Percentiles rank a stretch among this genome's conserved stretches.
phyloP scores from a whole-genome alignment of 2,113 vertebrate species.

The Dicentrarchus labrax region DNA sequence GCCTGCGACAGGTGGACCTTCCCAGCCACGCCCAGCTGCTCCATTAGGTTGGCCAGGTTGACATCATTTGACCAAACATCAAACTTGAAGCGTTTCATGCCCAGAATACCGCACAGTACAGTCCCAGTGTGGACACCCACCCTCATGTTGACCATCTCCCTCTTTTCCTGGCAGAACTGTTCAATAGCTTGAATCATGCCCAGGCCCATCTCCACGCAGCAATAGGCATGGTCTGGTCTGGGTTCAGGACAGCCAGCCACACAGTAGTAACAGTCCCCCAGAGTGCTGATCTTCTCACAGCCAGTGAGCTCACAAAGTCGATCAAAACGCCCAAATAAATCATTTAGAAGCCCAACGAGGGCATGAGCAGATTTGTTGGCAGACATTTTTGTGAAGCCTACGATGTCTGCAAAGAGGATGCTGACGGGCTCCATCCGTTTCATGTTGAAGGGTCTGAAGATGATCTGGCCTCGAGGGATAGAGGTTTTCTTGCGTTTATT shows the following conservation, averaged over 20 bases:
- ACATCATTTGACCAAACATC: constrained; percentile 99
- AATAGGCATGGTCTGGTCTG: constrained; percentile 93
- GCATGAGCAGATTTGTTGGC: constrained; percentile 98
- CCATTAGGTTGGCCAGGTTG: constrained; percentile 98
- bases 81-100: constrained; percentile 98
- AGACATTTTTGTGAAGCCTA: constrained; percentile 99
- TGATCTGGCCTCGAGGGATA: constrained; percentile 93
- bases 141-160: constrained; percentile 98
- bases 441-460: constrained; percentile 99
- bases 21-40: constrained; percentile 97
- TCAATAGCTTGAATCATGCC: constrained; percentile 99
- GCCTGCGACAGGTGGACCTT: constrained; percentile 97
- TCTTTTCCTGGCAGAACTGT: constrained; percentile 97
- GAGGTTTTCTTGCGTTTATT: constrained; percentile 95
- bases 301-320: constrained; percentile 94
- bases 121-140: constrained; percentile 98
- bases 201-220: constrained; percentile 98
- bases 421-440: constrained; percentile 98
- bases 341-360: constrained; percentile 95
- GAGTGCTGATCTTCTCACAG: constrained; percentile 98
- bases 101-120: constrained; percentile 96
- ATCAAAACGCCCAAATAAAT: constrained; percentile 98
- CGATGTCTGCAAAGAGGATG: constrained; percentile 98
- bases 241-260: constrained; percentile 98
- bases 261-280: constrained; percentile 99